Conservation (phyloP, 1,140 invertebrate genomes). For the Drosophila ambigua region DNA sequence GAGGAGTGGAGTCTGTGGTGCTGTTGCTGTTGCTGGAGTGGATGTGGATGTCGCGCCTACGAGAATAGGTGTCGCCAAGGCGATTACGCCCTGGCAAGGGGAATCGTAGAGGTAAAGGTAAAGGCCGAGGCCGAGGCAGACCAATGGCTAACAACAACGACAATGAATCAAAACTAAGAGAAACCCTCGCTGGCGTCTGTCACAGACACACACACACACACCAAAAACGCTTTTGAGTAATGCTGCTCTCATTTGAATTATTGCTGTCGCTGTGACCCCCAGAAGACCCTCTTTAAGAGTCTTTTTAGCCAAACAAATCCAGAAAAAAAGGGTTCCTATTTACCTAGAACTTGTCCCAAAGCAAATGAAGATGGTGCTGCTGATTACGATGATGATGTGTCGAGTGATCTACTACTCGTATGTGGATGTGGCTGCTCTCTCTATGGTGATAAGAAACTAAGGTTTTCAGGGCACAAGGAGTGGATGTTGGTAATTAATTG, state of each 20-base stretch:
- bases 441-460: constrained; percentile 10
- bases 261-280: constrained; percentile 62
- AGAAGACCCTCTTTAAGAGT: constrained; percentile 22
- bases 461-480: not conserved
- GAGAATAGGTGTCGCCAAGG: constrained; percentile 78
- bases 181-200: constrained; percentile 52
- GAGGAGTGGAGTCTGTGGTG: constrained; percentile 1
- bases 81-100: constrained; percentile 56
- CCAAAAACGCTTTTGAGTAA: constrained; percentile 67
- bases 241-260: constrained; percentile 77
- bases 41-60: constrained; percentile 65
- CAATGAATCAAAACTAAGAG: constrained; percentile 74
- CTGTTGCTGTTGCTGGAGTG: not conserved
- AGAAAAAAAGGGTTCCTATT: constrained; percentile 49
- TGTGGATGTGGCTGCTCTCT: too few relatives aligned
- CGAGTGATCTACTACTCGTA: constrained; percentile 16
- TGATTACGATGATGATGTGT: constrained; percentile 18
- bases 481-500: too few relatives aligned
- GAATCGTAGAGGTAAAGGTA: not conserved
- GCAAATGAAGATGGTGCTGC: constrained; percentile 33
- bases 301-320: constrained; percentile 38
- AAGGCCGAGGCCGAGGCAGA: constrained; percentile 5
- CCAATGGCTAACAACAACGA: constrained; percentile 23
- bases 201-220: constrained; percentile 35
- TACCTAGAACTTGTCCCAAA: constrained; percentile 38